Evolutionary conservation across 2,113 vertebrate species (phyloP).

Genomic region (Archilochus colubris): DNA sequence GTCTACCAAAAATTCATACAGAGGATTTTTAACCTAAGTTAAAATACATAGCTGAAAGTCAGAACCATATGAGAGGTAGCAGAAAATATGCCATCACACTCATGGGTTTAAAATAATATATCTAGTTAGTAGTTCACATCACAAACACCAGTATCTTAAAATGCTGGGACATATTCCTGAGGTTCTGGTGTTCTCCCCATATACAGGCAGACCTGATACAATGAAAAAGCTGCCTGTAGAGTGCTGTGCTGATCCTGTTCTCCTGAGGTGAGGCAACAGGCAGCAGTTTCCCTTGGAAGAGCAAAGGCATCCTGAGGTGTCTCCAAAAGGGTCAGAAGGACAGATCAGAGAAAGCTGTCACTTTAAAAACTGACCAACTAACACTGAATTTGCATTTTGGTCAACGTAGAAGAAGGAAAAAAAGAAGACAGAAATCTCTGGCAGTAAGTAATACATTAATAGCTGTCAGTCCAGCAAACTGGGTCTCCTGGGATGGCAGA

Average conservation of each 20-base stretch:
- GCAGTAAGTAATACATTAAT: not conserved
- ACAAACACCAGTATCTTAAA: not conserved
- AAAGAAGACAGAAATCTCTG: not conserved
- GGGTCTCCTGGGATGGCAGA: not conserved
- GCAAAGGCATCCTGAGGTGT: not conserved
- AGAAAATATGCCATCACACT: not conserved
- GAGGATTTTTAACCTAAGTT: not conserved
- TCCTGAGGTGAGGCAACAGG: not conserved
- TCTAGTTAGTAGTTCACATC: not conserved
- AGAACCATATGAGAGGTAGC: not conserved
- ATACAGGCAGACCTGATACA: not conserved
- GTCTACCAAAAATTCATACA: not conserved
- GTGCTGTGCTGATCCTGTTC: not conserved
- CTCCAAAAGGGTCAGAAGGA: not conserved
- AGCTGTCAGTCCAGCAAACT: not conserved
- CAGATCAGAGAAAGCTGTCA: not conserved
- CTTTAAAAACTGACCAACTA: not conserved
- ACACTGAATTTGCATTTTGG: not conserved
- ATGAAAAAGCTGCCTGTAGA: not conserved
- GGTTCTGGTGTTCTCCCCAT: not conserved
- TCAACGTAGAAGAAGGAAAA: not conserved
- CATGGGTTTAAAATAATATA: not conserved
- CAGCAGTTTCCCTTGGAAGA: not conserved
- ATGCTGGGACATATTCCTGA: not conserved
- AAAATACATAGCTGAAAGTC: not conserved